Evolutionary conservation across 1,140 invertebrate species (phyloP).

Genomic region (Aphelinus certus): DNA sequence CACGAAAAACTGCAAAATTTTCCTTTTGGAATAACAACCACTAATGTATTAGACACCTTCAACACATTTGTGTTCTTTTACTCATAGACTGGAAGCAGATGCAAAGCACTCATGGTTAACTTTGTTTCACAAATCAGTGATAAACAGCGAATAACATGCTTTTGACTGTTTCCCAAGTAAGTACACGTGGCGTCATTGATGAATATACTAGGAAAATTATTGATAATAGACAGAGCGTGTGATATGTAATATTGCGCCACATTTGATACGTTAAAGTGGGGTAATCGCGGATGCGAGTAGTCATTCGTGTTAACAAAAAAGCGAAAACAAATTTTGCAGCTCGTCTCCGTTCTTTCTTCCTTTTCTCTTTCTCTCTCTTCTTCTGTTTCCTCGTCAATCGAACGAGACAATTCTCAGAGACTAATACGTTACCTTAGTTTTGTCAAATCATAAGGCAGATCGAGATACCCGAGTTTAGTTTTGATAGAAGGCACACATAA

Average conservation of each 20-base stretch:
- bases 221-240: slow-evolving; percentile 3
- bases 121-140: too few relatives aligned
- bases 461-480: slow-evolving; percentile 41
- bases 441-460: slow-evolving; percentile 48
- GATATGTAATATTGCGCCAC: background rate
- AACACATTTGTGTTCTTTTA: too few relatives aligned
- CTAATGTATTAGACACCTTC: too few relatives aligned
- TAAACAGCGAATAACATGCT: too few relatives aligned
- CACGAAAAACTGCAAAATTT: too few relatives aligned
- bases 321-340: slow-evolving; percentile 43
- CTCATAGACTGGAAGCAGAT: too few relatives aligned
- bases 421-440: slow-evolving; percentile 62
- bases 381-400: slow-evolving; percentile 26
- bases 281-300: background rate
- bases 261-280: background rate
- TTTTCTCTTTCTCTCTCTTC: slow-evolving; percentile 42
- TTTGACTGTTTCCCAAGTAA: too few relatives aligned
- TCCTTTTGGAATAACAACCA: too few relatives aligned
- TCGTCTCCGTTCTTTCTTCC: slow-evolving; percentile 47
- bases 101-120: too few relatives aligned
- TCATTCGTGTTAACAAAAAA: slow-evolving; percentile 31
- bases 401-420: slow-evolving; percentile 51
- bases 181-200: background rate
- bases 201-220: background rate
- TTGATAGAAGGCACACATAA: slow-evolving; percentile 28